phyloP scores from a whole-genome alignment of 2,888 invertebrate species.

The Mongoloraphidia duomilia region DNA sequence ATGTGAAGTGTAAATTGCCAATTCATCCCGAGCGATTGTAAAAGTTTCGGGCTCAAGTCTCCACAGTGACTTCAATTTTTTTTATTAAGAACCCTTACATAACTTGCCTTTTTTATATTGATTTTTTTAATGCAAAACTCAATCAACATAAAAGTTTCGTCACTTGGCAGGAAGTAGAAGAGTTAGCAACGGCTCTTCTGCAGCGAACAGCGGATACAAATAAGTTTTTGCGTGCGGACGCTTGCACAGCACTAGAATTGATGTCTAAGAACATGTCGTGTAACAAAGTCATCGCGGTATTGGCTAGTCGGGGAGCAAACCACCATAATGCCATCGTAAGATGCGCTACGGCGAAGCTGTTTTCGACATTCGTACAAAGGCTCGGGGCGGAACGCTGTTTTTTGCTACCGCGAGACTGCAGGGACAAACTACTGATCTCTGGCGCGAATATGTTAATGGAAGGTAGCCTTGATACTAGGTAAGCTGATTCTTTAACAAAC shows the following conservation, averaged over 20 bases:
- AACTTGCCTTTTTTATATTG: not conserved
- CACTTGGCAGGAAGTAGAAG: constrained; percentile 60
- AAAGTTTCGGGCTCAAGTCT: too few relatives aligned
- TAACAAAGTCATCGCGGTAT: constrained; percentile 46
- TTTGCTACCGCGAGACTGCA: constrained; percentile 57
- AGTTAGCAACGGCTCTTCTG: constrained; percentile 64
- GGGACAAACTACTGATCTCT: constrained; percentile 64
- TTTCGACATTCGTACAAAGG: constrained; percentile 56
- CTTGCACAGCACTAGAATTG: constrained; percentile 62
- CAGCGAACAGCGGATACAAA: constrained; percentile 89
- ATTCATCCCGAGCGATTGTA: too few relatives aligned
- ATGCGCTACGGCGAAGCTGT: constrained; percentile 64
- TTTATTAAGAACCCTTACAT: not conserved
- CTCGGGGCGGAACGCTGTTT: constrained; percentile 60
- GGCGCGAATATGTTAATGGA: constrained; percentile 75
- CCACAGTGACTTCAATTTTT: not conserved
- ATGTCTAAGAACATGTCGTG: constrained; percentile 61
- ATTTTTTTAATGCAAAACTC: not conserved
- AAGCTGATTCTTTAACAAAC: constrained; percentile 15
- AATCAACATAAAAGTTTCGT: constrained; percentile 2
- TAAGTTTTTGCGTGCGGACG: constrained; percentile 81
- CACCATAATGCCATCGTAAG: constrained; percentile 84
- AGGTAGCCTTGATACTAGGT: constrained; percentile 75
- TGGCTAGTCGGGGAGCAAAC: constrained; percentile 52
- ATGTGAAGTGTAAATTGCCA: too few relatives aligned